Evolutionary conservation across 2,113 vertebrate genomes (phyloP), one percentile per base, ranked within the genome.

Genomic region (Hippopotamus amphibius): DNA sequence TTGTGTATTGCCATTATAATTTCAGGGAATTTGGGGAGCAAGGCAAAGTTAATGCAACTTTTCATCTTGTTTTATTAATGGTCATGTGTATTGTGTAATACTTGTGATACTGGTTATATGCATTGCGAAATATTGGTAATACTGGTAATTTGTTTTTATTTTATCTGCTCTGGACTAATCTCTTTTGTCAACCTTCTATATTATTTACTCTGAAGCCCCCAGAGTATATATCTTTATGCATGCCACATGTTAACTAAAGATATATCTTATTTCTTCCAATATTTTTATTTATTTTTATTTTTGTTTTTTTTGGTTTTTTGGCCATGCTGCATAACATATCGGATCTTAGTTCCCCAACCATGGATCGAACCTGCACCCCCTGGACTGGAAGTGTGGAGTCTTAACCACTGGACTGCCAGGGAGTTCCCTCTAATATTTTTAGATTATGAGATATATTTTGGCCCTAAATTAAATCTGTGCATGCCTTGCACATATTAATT

Each of bases 251-350:
- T 88, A 53, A 74, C 28, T 71, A 72, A 72, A 84, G 8, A 57
- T 91, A 74, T 72, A 90, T 55, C 85, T 53, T 93, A 9, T 69
- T 68, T 66, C 50, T 90, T 80, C 71, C 24, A 90, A 43, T 53
- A 69, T 21, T 55, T 95, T 65, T 14, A 41, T 57, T 2, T 55
- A 17, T 21, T 19, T 57, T 57, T 21, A 57, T 57, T 57, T 57
- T 57, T 57, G 0, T 55, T 55, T 55, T 48, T 16, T 21, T 57
- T 57, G 6, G 2, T 21, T 55, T 6, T 55, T 57, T 57, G 19
- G 55, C 55, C 19, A 57, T 0, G 19, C 55, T 57, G 55, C 55
- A 57, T 0, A 2, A 19, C 55, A 57, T 57, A 19, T 57, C 17
- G 55, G 55, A 57, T 21, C 55, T 57, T 57, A 57, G 55, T 57